These are phyloP conservation scores for Heliconius himera DNA, from an alignment of 1,140 invertebrate genomes.

Conservation along the genomic window DNA sequence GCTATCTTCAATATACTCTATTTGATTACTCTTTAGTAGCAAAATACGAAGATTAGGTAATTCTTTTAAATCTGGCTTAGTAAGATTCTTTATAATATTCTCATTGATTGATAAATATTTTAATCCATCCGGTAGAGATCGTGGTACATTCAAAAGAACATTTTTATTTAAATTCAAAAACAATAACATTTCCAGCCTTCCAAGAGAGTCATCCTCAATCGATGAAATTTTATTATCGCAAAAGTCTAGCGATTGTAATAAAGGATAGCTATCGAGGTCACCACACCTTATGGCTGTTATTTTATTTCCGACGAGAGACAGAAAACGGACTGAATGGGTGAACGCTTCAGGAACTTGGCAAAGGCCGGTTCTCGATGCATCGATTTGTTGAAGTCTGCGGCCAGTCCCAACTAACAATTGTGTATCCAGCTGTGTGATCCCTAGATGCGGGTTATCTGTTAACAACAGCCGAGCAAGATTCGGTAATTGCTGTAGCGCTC, in stretches of 20 bases:
- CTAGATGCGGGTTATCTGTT: slow-evolving; percentile 86
- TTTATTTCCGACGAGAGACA: slow-evolving; percentile 89
- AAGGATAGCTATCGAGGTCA: slow-evolving; percentile 94
- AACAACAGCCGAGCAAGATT: slow-evolving; percentile 90
- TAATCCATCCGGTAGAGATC: slow-evolving; percentile 76
- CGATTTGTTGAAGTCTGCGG: slow-evolving; percentile 88
- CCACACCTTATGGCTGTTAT: slow-evolving; percentile 88
- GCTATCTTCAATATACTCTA: slow-evolving; percentile 84
- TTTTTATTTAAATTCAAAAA: slow-evolving; percentile 92
- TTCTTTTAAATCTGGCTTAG: slow-evolving; percentile 85
- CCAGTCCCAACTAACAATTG: slow-evolving; percentile 86
- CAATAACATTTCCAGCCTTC: slow-evolving; percentile 89
- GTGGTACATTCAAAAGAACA: slow-evolving; percentile 84
- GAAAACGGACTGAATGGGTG: slow-evolving; percentile 90
- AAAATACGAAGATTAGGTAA: slow-evolving; percentile 87
- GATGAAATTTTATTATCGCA: slow-evolving; percentile 88
- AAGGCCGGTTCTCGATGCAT: slow-evolving; percentile 91
- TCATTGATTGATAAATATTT: slow-evolving; percentile 78
- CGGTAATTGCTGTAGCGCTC: slow-evolving; percentile 87
- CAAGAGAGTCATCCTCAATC: slow-evolving; percentile 93
- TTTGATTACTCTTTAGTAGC: slow-evolving; percentile 86
- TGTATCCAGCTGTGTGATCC: slow-evolving; percentile 82
- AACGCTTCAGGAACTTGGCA: slow-evolving; percentile 90
- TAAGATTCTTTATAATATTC: slow-evolving; percentile 85
- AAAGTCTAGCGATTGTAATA: slow-evolving; percentile 90